Evolutionary conservation across 2,113 vertebrate species (phyloP), one percentile per base, ranked within the genome.

Genomic region (Clarias batrachus): DNA sequence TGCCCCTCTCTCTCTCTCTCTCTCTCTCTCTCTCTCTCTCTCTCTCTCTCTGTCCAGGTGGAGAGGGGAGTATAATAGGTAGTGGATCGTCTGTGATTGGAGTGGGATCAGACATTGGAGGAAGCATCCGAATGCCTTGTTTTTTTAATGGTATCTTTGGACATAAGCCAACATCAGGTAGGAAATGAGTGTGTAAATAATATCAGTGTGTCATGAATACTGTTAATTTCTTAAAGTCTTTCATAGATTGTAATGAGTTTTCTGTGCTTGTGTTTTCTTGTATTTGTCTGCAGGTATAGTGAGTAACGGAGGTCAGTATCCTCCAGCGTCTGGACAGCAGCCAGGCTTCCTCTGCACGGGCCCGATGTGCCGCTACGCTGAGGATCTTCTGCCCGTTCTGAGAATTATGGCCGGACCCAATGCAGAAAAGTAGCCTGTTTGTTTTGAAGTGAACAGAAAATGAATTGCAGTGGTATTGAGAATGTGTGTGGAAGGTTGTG

Each of bases 71-170:
- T n/a, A 92, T 95, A 5, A 88, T 98, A 83, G 96, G 66, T 9
- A 94, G 92, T 4, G 97, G 95, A 0, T 96, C 96, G 6, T 94
- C 97, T 0, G 94, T 98, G 37, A 92, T 98, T 0, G 97, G 97
- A 0, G 84, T 98, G 6, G 97, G 97, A 82, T 96, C 97, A 0
- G 97, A 98, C 90, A 96, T 98, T 0, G 97, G 96, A 0, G 97
- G 97, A 89, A 99, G 97, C 88, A 99, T 99, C 92, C 95, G 97
- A 0, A 96, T 99, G 88, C 97, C 97, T 0, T 96, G 95, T 57
- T 99, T 97, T 93, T 98, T 97, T 92, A 97, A 96, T 1, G 97
- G 97, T 0, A 86, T 99, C 89, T 99, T 97, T n/a, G 97, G 97
- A 87, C 97, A 98, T 83, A 98, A 98, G 89, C 93, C 96, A 87